phyloP scores from a whole-genome alignment of 2,113 vertebrate genomes.

The Oryzias celebensis region DNA sequence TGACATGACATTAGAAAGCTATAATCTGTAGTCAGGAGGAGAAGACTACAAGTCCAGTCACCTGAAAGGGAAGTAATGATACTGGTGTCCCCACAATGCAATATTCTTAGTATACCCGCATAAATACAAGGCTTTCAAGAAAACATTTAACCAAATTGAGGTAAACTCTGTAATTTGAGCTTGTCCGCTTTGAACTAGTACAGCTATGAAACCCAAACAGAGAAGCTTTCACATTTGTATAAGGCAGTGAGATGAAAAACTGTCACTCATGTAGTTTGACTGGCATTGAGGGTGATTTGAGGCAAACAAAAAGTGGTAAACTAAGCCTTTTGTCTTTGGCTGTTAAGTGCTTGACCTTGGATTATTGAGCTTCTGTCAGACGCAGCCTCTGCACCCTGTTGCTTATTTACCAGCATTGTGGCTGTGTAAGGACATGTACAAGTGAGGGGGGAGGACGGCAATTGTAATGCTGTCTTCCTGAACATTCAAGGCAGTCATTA shows the following conservation, averaged over 20 bases:
- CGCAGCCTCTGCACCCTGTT: conserved; percentile 33
- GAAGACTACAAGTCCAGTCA: conserved; percentile 9
- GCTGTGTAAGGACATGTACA: conserved; percentile 41
- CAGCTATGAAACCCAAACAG: conserved; percentile 14
- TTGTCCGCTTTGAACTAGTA: not conserved
- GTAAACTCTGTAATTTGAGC: conserved; percentile 5
- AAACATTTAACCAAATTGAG: not conserved
- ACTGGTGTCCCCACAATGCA: not conserved
- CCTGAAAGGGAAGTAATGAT: conserved; percentile 17
- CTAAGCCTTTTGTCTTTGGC: conserved; percentile 73
- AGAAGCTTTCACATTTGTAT: conserved; percentile 58
- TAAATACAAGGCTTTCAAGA: not conserved
- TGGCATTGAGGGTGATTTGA: conserved; percentile 47
- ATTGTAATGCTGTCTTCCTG: conserved; percentile 36
- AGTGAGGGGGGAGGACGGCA: conserved; percentile 23
- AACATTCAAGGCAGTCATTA: conserved; percentile 40
- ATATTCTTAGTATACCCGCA: not conserved
- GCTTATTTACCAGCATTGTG: conserved; percentile 55
- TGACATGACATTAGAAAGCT: conserved; percentile 33
- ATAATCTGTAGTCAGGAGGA: conserved; percentile 40
- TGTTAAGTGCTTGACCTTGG: conserved; percentile 72
- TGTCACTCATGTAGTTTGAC: conserved; percentile 58
- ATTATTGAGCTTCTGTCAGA: conserved; percentile 60
- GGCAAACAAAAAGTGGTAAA: conserved; percentile 57
- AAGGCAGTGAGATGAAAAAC: conserved; percentile 67